Evolutionary conservation across 2,888 invertebrate species (phyloP), one percentile per base, ranked within the genome.

Genomic region (Stictocephala bisonia): DNA sequence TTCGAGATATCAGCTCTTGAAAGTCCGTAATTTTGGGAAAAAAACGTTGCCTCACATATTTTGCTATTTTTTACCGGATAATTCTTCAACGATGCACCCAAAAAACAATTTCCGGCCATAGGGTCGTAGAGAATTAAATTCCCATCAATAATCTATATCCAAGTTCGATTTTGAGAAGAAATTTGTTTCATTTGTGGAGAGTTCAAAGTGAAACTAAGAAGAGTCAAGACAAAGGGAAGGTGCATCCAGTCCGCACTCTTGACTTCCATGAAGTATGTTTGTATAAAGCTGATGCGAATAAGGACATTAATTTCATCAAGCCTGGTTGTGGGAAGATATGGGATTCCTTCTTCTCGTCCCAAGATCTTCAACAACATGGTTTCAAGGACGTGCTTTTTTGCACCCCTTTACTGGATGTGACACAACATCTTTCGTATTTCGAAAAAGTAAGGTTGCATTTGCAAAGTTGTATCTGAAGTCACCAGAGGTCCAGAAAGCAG

Each of bases 341-440:
- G 20, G 53, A 53, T 24, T 53, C 13, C 44, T 44, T 44, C 53
- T 6, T 53, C 53, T 53, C 53, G 53, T 18, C 53, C 53, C 7
- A 53, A 53, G 53, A 53, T 3, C 24, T 53, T 53, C 26, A 44
- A 22, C 7, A 53, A 53, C 53, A 53, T 18, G 7, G 20, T 18
- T 53, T 9, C 53, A 53, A 53, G 53, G 53, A 53, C 7, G 53
- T 53, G 53, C 53, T 53, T 53, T 53, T 53, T 53, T 20, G 26
- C 22, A 53, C 24, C 4, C 53, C 22, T 53, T 53, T 44, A 44
- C 44, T 44, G 44, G 44, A 44, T 13, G 44, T 35, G 13, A 44
- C 44, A 44, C 44, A 44, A 44, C 13, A 44, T 44, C 44, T 13
- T 44, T 18, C 6, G 44, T 18, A 44, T 7, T 44, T 44, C 13